phyloP scores from a whole-genome alignment of 2,113 vertebrate genomes.

The Bambusicola thoracicus region DNA sequence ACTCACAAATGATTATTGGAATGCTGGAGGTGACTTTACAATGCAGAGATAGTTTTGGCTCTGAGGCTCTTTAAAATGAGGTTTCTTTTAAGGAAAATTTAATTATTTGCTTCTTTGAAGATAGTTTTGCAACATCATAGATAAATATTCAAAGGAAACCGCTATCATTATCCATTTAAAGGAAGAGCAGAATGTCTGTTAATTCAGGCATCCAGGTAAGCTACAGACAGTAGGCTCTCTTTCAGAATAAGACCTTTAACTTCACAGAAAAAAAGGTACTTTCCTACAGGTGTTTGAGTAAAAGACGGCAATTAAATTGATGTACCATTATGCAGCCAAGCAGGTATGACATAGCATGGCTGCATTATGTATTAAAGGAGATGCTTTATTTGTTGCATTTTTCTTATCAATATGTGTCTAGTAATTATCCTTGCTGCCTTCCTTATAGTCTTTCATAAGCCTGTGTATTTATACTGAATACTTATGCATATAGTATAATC shows the following conservation, averaged over 20 bases:
- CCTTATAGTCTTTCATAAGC: not conserved
- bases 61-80: not conserved
- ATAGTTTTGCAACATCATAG: not conserved
- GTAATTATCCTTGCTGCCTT: not conserved
- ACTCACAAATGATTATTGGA: not conserved
- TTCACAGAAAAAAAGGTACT: not conserved
- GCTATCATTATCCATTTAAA: not conserved
- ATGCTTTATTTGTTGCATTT: slow-evolving; percentile 7
- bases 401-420: not conserved
- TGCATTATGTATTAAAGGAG: not conserved
- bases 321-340: not conserved
- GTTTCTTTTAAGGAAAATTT: not conserved
- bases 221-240: not conserved
- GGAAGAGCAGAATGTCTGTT: not conserved
- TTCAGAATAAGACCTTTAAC: not conserved
- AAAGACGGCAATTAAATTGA: slow-evolving; percentile 15
- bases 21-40: not conserved
- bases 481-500: not conserved
- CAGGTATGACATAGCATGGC: not conserved
- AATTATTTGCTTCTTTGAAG: slow-evolving; percentile 4
- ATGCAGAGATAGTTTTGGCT: not conserved
- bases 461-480: not conserved
- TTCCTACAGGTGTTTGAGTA: not conserved
- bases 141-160: not conserved
- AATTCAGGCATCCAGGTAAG: not conserved